Percentiles rank a stretch among this genome's conserved stretches.
phyloP scores from a whole-genome alignment of 2,113 vertebrate genomes.

The Atrichornis clamosus region DNA sequence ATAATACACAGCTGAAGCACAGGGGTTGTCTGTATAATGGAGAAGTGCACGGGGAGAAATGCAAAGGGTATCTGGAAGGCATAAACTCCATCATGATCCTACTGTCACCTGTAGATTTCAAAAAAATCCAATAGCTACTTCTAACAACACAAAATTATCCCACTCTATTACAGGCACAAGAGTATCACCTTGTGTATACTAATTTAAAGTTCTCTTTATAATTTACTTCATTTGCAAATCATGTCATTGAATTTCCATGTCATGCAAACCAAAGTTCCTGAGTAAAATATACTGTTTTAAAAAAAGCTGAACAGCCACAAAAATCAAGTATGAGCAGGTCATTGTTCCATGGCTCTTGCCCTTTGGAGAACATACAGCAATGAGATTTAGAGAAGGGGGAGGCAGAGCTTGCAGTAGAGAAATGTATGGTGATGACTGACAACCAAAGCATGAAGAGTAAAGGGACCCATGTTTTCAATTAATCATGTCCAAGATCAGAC shows the following conservation, averaged over 20 bases:
- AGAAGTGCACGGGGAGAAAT: background rate
- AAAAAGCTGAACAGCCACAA: background rate
- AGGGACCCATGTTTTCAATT: background rate
- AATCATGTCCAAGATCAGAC: background rate
- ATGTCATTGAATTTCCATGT: background rate
- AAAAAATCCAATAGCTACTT: background rate
- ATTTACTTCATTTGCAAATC: constrained; percentile 8
- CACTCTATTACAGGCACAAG: background rate
- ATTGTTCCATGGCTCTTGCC: background rate
- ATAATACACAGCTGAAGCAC: background rate
- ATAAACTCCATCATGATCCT: background rate
- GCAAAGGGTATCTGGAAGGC: background rate
- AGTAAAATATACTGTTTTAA: constrained; percentile 18
- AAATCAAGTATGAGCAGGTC: background rate
- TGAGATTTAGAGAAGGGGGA: background rate
- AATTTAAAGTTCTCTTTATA: background rate
- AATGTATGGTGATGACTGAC: background rate
- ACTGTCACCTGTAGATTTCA: background rate
- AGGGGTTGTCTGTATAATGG: background rate
- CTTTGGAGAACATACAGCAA: background rate
- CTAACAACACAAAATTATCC: background rate
- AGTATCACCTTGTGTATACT: background rate
- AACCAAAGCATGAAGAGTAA: background rate
- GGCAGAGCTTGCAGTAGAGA: background rate
- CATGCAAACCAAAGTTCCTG: background rate